Conservation (phyloP, 2,797 vertebrate genomes). For the Chlorospingus semifuscus region DNA sequence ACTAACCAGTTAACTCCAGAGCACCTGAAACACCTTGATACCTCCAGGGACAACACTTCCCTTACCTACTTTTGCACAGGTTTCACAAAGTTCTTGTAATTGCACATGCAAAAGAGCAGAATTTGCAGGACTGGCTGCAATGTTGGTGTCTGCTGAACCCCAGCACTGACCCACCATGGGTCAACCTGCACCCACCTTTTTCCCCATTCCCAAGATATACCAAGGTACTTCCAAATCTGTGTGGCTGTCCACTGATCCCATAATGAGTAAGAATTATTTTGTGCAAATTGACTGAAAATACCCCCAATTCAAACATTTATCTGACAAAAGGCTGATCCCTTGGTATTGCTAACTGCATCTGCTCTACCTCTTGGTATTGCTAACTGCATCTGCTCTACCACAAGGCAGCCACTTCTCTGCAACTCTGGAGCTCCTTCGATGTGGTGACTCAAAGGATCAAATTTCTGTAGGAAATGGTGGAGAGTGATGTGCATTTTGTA, state of each 20-base stretch:
- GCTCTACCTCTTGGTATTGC: neutral
- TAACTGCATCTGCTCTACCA: neutral
- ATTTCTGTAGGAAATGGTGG: neutral
- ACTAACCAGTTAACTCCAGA: neutral
- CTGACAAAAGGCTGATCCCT: neutral
- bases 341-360: neutral
- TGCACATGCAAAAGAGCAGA: neutral
- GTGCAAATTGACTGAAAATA: neutral
- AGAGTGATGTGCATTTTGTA: neutral
- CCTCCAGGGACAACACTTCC: neutral
- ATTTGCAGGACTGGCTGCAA: neutral
- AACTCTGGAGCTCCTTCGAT: neutral
- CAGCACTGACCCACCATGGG: neutral
- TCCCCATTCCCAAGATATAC: neutral
- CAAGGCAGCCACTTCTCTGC: neutral
- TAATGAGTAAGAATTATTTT: neutral
- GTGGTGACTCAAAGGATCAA: neutral
- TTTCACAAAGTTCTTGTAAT: neutral
- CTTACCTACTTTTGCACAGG: neutral
- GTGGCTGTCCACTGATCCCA: neutral
- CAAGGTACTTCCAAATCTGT: neutral
- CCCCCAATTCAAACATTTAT: neutral
- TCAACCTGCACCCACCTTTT: neutral
- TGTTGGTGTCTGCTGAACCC: neutral
- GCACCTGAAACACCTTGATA: neutral